Evolutionary conservation across 2,113 vertebrate genomes (phyloP), one percentile per base, ranked within the genome.

Genomic region (Talpa occidentalis): DNA sequence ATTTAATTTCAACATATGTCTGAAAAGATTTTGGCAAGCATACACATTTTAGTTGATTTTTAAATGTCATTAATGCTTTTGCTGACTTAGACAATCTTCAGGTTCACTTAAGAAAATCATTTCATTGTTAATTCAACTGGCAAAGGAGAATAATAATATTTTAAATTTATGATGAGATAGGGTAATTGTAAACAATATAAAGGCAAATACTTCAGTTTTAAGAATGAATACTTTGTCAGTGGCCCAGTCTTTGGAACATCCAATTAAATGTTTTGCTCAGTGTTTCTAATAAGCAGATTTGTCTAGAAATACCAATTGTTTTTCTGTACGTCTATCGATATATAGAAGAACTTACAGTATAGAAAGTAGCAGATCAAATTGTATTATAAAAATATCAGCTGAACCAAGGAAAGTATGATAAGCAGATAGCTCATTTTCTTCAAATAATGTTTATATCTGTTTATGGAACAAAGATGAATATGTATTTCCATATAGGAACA

Each of bases 261-360:
- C 32, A n/a, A 28, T 88, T 37, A 59, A n/a, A 12, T 86, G 21
- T 40, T 17, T 96, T 83, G 32, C 70, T 82, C 76, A 97, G 89
- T 72, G 22, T 70, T 78, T 87, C 76, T 97, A 96, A 96, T 97
- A 97, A 96, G 47, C 32, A 97, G 85, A 97, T 97, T 94, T 95
- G 88, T 95, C 96, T 97, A 76, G 66, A 97, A 93, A 83, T 35
- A 86, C 40, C 4, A 91, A 52, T 93, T 2, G 10, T 92, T 24
- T 82, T 87, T 79, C 37, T 92, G n/a, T 77, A 42, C 3, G 67
- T 95, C 59, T 97, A 93, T 94, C 91, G 73, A 60, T 0, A 82
- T 89, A 60, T 19, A 64, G 47, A 95, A 96, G 52, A 96, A 87
- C 40, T 86, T 66, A 83, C 7, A 85, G 35, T 35, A 67, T 30